phyloP scores from a whole-genome alignment of 2,797 vertebrate species.

The Chromis chromis region DNA sequence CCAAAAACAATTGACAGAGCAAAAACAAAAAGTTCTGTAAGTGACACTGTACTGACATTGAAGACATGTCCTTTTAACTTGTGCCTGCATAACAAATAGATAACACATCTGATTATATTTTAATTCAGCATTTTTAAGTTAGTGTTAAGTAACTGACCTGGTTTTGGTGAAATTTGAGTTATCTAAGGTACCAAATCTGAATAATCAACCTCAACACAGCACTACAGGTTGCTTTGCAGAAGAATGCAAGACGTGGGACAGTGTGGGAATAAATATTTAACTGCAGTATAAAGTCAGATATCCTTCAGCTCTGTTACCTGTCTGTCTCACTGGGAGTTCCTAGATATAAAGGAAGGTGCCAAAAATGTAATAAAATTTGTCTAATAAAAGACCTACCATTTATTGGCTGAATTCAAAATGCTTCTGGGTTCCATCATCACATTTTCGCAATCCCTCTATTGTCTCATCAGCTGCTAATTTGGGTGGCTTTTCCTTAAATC shows the following conservation, averaged over 20 bases:
- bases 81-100: background rate
- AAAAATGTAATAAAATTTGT: constrained; percentile 42
- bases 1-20: background rate
- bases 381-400: constrained; percentile 30
- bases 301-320: constrained; percentile 49
- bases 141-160: constrained; percentile 3
- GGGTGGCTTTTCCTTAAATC: constrained; percentile 62
- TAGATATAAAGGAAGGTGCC: constrained; percentile 2
- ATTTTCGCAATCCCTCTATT: constrained; percentile 46
- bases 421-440: constrained; percentile 49
- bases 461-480: constrained; percentile 62
- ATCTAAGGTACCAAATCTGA: background rate
- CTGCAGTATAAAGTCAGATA: constrained; percentile 44
- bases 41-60: background rate
- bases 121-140: background rate
- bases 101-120: background rate
- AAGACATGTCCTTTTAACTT: constrained; percentile 12
- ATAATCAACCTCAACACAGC: background rate
- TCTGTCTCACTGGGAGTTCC: constrained; percentile 52
- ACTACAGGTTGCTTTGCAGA: constrained; percentile 30
- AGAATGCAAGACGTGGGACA: background rate
- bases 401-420: constrained; percentile 36
- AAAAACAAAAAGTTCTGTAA: background rate
- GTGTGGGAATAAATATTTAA: constrained; percentile 24
- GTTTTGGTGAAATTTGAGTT: constrained; percentile 23